Percentiles rank a stretch among this genome's conserved stretches.
Conservation (phyloP, 2,113 vertebrate species). For the Chaetorhynchus papuensis region DNA sequence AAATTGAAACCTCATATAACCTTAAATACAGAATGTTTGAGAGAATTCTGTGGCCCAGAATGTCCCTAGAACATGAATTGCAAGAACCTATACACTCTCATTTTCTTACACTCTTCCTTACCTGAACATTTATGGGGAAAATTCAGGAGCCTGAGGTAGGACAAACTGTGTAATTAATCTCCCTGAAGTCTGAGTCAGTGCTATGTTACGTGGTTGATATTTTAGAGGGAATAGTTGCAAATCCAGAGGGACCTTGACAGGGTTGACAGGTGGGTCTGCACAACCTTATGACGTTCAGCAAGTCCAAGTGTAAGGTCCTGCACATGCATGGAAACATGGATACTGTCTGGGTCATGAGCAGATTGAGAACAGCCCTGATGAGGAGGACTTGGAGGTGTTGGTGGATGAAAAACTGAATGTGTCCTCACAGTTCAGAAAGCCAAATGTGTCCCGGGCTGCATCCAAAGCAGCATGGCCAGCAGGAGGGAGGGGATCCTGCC, state of each 20-base stretch:
- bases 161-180: neutral
- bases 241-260: neutral
- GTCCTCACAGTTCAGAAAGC: neutral
- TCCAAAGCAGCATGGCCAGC: rapidly evolving
- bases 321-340: neutral
- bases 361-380: neutral
- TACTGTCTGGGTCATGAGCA: neutral
- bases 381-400: neutral
- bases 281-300: neutral
- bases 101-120: neutral
- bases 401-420: neutral
- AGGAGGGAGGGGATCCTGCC: neutral
- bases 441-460: neutral
- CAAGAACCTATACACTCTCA: neutral
- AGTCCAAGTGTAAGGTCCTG: neutral
- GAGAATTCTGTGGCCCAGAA: neutral
- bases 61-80: neutral
- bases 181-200: neutral
- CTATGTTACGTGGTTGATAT: neutral
- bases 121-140: neutral
- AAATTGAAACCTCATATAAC: neutral
- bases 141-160: neutral
- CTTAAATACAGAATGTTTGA: neutral
- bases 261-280: neutral
- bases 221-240: neutral